A percentile compares a stretch with the other conserved stretches of the same genome.
Evolutionary conservation across 2,888 invertebrate species (phyloP).

Genomic region (Philopedon plagiatum): DNA sequence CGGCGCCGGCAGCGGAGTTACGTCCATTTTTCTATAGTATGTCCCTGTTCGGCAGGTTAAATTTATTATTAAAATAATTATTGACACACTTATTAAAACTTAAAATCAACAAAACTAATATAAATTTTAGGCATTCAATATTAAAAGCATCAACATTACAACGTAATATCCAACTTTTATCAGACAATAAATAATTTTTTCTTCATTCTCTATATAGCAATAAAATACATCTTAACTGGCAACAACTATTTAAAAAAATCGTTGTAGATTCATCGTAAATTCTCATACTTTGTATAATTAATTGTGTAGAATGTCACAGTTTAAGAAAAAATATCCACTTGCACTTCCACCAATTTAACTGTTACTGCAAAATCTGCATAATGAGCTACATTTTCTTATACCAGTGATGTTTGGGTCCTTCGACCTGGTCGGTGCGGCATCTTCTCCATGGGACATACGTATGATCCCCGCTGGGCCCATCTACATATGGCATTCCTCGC

Average conservation of each 20-base stretch:
- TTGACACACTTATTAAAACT: no score
- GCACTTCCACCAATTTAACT: conserved; percentile 22
- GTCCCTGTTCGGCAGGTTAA: no score
- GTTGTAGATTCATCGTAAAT: conserved; percentile 1
- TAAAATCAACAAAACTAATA: no score
- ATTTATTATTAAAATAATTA: no score
- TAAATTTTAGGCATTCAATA: no score
- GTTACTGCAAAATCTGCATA: conserved; percentile 35
- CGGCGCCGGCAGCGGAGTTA: no score
- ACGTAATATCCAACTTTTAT: no score
- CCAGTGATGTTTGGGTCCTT: conserved; percentile 22
- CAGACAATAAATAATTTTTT: no score
- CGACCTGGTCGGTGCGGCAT: conserved; percentile 27
- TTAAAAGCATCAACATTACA: no score
- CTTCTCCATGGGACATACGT: conserved; percentile 57
- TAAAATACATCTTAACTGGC: no score
- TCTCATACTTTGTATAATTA: conserved; percentile 21
- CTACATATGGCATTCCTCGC: conserved; percentile 63
- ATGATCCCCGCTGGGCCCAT: conserved; percentile 58
- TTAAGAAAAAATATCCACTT: conserved; percentile 20
- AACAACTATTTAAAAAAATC: neutral
- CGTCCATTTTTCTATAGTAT: no score
- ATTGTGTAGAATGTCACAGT: conserved; percentile 13
- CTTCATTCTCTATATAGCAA: no score
- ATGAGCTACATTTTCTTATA: conserved; percentile 27